Evolutionary conservation across 1,140 invertebrate species (phyloP).

Genomic region (Oreohelix idahoensis): DNA sequence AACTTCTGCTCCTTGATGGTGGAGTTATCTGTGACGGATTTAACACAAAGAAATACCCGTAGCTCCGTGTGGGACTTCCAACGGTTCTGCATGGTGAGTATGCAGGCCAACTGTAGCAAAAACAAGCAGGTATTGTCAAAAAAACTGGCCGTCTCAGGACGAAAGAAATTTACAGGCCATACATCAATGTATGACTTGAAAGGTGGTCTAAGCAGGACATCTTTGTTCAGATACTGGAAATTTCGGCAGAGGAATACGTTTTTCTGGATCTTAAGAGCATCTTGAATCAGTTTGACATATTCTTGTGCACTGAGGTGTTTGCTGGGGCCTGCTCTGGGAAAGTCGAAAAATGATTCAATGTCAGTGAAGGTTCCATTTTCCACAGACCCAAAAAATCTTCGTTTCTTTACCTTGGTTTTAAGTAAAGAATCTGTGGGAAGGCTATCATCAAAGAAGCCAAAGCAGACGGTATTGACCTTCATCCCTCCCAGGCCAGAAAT

Average conservation of each 20-base stretch:
- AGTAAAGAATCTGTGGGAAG: constrained; percentile 58
- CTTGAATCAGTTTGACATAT: constrained; percentile 91
- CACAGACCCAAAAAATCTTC: constrained; percentile 47
- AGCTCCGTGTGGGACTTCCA: constrained; percentile 81
- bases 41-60: constrained; percentile 86
- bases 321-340: constrained; percentile 62
- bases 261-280: constrained; percentile 90
- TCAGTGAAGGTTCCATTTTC: constrained; percentile 38
- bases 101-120: constrained; percentile 94
- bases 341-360: constrained; percentile 53
- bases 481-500: constrained; percentile 97
- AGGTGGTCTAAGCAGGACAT: constrained; percentile 58
- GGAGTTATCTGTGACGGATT: constrained; percentile 73
- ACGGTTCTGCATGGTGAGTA: constrained; percentile 86
- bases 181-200: constrained; percentile 87
- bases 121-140: constrained; percentile 87
- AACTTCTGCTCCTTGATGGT: constrained; percentile 74
- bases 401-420: constrained; percentile 43
- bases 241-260: constrained; percentile 94
- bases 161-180: constrained; percentile 83
- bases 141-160: constrained; percentile 67
- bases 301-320: constrained; percentile 75
- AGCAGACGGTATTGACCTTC: constrained; percentile 95
- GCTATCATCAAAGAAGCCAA: constrained; percentile 83
- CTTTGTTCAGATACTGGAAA: constrained; percentile 85